Conservation (phyloP, 2,888 invertebrate genomes). For the Meteorus cinctellus region DNA sequence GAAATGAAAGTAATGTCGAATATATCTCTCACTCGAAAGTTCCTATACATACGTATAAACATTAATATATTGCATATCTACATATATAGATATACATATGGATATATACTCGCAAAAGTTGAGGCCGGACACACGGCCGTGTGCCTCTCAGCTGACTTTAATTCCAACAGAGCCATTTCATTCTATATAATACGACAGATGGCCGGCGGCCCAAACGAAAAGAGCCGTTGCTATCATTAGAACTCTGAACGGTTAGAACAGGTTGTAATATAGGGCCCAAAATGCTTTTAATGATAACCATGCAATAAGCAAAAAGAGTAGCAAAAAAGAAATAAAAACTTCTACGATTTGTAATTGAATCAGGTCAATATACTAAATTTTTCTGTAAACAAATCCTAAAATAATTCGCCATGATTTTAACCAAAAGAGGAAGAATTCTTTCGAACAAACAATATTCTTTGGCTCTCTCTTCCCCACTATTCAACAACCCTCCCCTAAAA, state of each 20-base stretch:
- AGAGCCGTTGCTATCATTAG: constrained; percentile 72
- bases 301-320: constrained; percentile 35
- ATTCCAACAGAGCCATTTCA: constrained; percentile 71
- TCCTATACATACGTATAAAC: not conserved
- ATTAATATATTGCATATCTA: not conserved
- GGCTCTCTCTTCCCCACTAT: too few species aligned
- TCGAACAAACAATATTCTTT: not conserved
- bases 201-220: constrained; percentile 66
- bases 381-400: constrained; percentile 3
- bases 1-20: constrained; percentile 5
- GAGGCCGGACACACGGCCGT: constrained; percentile 15
- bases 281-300: constrained; percentile 21
- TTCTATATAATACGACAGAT: constrained; percentile 66
- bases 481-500: too few species aligned
- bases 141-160: constrained; percentile 70
- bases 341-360: constrained; percentile 13
- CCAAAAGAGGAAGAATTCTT: not conserved
- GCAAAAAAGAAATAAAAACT: not conserved
- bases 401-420: not conserved
- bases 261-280: constrained; percentile 51
- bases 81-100: not conserved
- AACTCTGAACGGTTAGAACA: constrained; percentile 57
- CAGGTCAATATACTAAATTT: constrained; percentile 42
- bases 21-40: constrained; percentile 19
- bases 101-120: constrained; percentile 10